Evolutionary conservation across 2,888 invertebrate species (phyloP).

Genomic region (Tiphia femorata): DNA sequence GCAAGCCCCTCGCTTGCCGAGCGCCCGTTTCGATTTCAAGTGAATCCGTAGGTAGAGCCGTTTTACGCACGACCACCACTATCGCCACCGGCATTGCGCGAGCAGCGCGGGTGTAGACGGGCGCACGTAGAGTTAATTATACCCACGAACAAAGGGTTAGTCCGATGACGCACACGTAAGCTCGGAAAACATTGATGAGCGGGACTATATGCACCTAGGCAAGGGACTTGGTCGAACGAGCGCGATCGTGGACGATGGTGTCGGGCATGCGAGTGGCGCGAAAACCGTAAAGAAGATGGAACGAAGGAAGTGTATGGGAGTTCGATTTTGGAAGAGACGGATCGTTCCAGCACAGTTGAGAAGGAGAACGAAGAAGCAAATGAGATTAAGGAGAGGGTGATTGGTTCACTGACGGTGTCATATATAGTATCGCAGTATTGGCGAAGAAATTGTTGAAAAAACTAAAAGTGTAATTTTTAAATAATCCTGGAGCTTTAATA

Average conservation of each 20-base stretch:
- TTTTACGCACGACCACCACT: slow-evolving; percentile 20
- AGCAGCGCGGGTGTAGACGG: background rate
- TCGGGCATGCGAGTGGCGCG: background rate
- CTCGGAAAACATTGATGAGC: slow-evolving; percentile 43
- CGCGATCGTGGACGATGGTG: background rate
- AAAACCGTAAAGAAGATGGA: background rate
- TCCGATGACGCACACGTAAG: slow-evolving; percentile 40
- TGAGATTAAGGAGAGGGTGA: too few species aligned
- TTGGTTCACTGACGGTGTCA: too few species aligned
- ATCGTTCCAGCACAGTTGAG: too few species aligned
- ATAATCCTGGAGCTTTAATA: too few species aligned
- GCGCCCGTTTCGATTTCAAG: slow-evolving; percentile 30
- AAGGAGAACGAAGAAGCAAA: too few species aligned
- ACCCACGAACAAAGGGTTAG: slow-evolving; percentile 39
- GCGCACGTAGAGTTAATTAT: slow-evolving; percentile 42
- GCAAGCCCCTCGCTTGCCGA: background rate
- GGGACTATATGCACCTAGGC: slow-evolving; percentile 2
- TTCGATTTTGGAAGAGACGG: too few species aligned
- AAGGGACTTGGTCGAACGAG: background rate
- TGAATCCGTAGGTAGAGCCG: slow-evolving; percentile 33
- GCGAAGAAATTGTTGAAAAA: too few species aligned
- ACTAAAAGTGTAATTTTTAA: too few species aligned
- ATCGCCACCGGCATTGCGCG: background rate
- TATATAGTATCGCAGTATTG: too few species aligned
- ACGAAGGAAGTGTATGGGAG: background rate